Conservation (phyloP, 2,113 vertebrate genomes). For the Arenaria interpres region DNA sequence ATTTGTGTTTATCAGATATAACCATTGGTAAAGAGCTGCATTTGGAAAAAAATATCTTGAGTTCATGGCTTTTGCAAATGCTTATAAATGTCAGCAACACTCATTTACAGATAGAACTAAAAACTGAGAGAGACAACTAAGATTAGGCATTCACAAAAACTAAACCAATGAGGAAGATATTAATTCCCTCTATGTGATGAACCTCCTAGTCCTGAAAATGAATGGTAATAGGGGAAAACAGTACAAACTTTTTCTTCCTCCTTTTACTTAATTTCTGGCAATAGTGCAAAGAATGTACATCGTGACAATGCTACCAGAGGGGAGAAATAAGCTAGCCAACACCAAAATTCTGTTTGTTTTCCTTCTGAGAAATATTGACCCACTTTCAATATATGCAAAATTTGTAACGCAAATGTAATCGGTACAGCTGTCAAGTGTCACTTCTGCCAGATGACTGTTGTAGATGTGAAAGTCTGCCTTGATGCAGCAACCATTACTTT, state of each 20-base stretch:
- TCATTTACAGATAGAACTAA: background rate
- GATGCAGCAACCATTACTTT: background rate
- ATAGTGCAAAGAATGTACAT: background rate
- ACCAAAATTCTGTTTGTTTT: background rate
- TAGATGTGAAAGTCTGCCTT: background rate
- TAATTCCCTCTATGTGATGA: background rate
- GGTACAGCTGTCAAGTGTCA: background rate
- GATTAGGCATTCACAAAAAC: background rate
- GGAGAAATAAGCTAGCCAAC: background rate
- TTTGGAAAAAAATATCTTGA: background rate
- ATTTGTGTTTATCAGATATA: constrained; percentile 47
- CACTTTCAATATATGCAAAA: background rate
- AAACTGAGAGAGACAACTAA: background rate
- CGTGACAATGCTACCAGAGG: background rate
- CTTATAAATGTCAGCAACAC: background rate
- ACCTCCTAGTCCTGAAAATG: background rate
- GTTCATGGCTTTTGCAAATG: background rate
- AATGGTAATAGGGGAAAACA: background rate
- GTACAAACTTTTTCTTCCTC: background rate
- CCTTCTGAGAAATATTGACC: background rate
- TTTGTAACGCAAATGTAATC: background rate
- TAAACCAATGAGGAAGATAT: background rate
- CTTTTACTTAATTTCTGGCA: background rate
- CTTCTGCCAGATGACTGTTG: background rate
- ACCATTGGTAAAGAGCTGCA: background rate